These are phyloP conservation scores for Silurus asotus DNA, from an alignment of 2,113 vertebrate species.

Conservation along the genomic window DNA sequence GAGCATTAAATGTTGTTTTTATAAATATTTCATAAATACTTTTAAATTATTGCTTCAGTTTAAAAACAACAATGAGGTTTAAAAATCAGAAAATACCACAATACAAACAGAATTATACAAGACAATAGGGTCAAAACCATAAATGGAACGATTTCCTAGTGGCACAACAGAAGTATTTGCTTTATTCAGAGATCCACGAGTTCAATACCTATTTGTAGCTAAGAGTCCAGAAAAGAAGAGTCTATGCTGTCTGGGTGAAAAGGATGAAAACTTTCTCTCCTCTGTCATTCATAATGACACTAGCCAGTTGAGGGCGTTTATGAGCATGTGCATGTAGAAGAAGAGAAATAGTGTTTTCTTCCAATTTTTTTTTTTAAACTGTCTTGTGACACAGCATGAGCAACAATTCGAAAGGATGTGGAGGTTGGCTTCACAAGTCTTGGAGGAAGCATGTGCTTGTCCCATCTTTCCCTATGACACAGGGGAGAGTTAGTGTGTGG, in stretches of 20 bases:
- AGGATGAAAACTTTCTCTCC: background rate
- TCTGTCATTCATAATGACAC: background rate
- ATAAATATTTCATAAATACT: conserved; percentile 6
- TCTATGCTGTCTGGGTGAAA: background rate
- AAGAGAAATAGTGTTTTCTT: background rate
- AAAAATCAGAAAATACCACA: background rate
- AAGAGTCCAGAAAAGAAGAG: background rate
- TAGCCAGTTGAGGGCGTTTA: background rate
- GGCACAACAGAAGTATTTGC: background rate
- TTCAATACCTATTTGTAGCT: background rate
- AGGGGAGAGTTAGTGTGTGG: background rate
- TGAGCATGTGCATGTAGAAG: background rate
- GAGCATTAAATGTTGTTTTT: conserved; percentile 20
- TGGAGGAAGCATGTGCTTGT: background rate
- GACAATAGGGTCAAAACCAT: background rate
- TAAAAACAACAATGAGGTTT: background rate
- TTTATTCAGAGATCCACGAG: background rate
- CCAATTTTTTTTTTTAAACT: background rate
- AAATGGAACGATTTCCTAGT: background rate
- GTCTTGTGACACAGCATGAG: background rate
- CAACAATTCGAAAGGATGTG: background rate
- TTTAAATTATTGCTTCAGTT: conserved; percentile 16
- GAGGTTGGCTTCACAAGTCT: background rate
- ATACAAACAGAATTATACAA: background rate
- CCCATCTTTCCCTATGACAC: background rate